Evolutionary conservation across 2,797 vertebrate species (phyloP).

Genomic region (Harpagifer antarcticus): DNA sequence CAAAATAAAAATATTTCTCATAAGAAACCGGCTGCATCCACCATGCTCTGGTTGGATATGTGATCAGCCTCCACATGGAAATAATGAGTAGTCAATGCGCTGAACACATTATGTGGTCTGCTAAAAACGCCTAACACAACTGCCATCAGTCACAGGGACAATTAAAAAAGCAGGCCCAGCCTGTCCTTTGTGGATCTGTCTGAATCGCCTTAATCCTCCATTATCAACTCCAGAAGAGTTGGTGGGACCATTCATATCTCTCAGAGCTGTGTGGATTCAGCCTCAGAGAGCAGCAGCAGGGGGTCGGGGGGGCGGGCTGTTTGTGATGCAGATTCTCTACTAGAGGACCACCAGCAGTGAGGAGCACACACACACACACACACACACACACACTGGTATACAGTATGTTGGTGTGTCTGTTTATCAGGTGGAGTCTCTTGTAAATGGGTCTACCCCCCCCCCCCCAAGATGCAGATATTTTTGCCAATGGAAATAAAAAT

Average conservation of each 20-base stretch:
- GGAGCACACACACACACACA: neutral
- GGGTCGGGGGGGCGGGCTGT: slow-evolving; percentile 47
- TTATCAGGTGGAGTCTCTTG: slow-evolving; percentile 9
- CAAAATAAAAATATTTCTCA: slow-evolving; percentile 36
- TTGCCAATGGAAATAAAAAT: too few species aligned
- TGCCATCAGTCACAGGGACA: slow-evolving; percentile 78
- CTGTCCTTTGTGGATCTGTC: slow-evolving; percentile 75
- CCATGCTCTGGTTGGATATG: slow-evolving; percentile 59
- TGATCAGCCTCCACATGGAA: slow-evolving; percentile 66
- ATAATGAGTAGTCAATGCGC: slow-evolving; percentile 73
- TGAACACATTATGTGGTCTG: slow-evolving; percentile 71
- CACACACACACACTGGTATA: neutral
- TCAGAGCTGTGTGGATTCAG: slow-evolving; percentile 56
- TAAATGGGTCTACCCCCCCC: slow-evolving; percentile 1
- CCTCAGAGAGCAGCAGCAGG: slow-evolving; percentile 57
- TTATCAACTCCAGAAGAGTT: slow-evolving; percentile 72
- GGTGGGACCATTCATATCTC: slow-evolving; percentile 63
- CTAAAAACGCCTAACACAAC: slow-evolving; percentile 66
- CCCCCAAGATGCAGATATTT: neutral
- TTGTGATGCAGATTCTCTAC: slow-evolving; percentile 74
- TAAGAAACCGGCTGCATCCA: slow-evolving; percentile 42
- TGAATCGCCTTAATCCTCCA: slow-evolving; percentile 79
- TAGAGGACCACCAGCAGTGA: slow-evolving; percentile 74
- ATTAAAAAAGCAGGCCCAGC: slow-evolving; percentile 62
- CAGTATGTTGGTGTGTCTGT: slow-evolving; percentile 18